A percentile compares a stretch with the other conserved stretches of the same genome.
Evolutionary conservation across 2,113 vertebrate genomes (phyloP).

Genomic region (Crotalus viridis): DNA sequence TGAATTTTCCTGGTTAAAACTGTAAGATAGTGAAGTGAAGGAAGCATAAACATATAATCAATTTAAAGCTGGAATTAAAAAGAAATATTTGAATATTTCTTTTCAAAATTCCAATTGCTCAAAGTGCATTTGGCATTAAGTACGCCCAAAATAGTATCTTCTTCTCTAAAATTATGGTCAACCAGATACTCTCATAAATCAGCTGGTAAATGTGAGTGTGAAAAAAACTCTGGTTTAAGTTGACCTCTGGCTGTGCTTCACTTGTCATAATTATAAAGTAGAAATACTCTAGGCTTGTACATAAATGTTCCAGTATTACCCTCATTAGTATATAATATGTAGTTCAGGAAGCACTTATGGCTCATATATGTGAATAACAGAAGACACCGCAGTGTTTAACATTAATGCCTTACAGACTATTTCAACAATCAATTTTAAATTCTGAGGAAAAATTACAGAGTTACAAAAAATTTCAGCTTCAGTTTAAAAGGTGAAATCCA

Average conservation of each 20-base stretch:
- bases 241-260: slow-evolving; percentile 69
- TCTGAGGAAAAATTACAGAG: slow-evolving; percentile 35
- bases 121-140: slow-evolving; percentile 32
- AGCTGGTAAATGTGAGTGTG: slow-evolving; percentile 57
- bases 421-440: slow-evolving; percentile 50
- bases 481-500: slow-evolving; percentile 52
- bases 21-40: neutral
- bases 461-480: slow-evolving; percentile 43
- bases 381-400: slow-evolving; percentile 50
- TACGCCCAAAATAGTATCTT: slow-evolving; percentile 21
- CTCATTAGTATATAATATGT: slow-evolving; percentile 50
- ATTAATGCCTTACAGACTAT: slow-evolving; percentile 52
- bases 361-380: slow-evolving; percentile 52
- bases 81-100: neutral
- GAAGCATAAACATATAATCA: neutral
- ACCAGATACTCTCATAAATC: slow-evolving; percentile 53
- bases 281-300: slow-evolving; percentile 59
- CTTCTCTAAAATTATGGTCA: slow-evolving; percentile 39
- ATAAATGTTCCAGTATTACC: slow-evolving; percentile 55
- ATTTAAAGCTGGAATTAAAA: neutral
- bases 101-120: neutral
- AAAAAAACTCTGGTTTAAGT: slow-evolving; percentile 62
- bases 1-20: neutral
- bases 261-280: slow-evolving; percentile 71
- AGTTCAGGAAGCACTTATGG: slow-evolving; percentile 60